phyloP scores from a whole-genome alignment of 1,140 invertebrate genomes.

The Megalopta genalis region DNA sequence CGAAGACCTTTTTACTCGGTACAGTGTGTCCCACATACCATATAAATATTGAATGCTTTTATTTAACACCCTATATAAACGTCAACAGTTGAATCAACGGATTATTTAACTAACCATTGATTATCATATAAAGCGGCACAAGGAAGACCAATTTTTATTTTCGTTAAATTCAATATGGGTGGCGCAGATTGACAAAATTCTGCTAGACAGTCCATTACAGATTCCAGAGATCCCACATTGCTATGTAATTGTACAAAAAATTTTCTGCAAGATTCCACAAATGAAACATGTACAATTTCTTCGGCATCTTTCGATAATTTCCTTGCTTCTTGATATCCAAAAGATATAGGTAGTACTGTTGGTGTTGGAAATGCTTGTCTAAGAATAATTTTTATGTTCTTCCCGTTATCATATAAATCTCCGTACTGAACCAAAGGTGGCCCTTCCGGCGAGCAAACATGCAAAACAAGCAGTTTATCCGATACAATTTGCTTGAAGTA shows the following conservation, averaged over 20 bases:
- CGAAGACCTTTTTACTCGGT: no score
- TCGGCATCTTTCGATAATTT: slow-evolving; percentile 70
- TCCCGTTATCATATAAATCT: slow-evolving; percentile 82
- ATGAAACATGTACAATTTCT: slow-evolving; percentile 84
- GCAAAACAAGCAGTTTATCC: slow-evolving; percentile 82
- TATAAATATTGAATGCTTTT: no score
- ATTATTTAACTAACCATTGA: slow-evolving; percentile 83
- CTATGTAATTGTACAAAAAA: slow-evolving; percentile 86
- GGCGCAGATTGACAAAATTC: slow-evolving; percentile 56
- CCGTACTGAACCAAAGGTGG: slow-evolving; percentile 87
- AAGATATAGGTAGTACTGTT: slow-evolving; percentile 8
- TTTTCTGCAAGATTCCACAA: slow-evolving; percentile 85
- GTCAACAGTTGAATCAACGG: no score
- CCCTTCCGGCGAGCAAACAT: slow-evolving; percentile 84
- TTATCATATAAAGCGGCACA: slow-evolving; percentile 87
- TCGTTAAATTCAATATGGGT: slow-evolving; percentile 76
- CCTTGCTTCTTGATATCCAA: slow-evolving; percentile 80
- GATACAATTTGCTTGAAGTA: slow-evolving; percentile 85
- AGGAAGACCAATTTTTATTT: slow-evolving; percentile 82
- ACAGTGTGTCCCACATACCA: no score
- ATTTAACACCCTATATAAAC: no score
- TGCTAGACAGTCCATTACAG: slow-evolving; percentile 61
- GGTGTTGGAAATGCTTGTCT: slow-evolving; percentile 75
- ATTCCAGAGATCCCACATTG: slow-evolving; percentile 80
- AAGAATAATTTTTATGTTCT: slow-evolving; percentile 81